A percentile compares a stretch with the other conserved stretches of the same genome.
These are phyloP conservation scores for Drosophila navojoa DNA, from an alignment of 1,140 invertebrate genomes.

Conservation along the genomic window DNA sequence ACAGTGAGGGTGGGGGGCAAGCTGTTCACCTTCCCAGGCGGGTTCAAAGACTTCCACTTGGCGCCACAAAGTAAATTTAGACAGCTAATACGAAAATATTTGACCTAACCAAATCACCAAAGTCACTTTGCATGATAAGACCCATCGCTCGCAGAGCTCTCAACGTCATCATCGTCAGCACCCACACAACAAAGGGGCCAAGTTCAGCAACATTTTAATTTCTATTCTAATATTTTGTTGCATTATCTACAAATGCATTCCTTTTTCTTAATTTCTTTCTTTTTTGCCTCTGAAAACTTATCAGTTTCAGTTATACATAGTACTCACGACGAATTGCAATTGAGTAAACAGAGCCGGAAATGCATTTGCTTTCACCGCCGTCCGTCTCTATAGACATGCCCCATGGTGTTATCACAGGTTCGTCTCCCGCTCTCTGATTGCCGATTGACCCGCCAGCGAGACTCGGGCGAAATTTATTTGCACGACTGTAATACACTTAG, in stretches of 20 bases:
- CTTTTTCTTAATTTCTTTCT: neutral
- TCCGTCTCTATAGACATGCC: constrained; percentile 17
- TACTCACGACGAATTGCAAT: constrained; percentile 62
- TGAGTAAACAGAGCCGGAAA: constrained; percentile 76
- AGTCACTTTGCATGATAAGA: constrained; percentile 51
- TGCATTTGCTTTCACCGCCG: constrained; percentile 76
- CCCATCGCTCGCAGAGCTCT: neutral
- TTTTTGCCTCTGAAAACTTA: constrained; percentile 38
- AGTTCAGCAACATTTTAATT: constrained; percentile 74
- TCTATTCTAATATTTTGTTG: constrained; percentile 42
- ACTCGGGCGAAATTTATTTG: constrained; percentile 41
- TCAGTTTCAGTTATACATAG: constrained; percentile 26
- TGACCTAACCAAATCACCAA: constrained; percentile 53
- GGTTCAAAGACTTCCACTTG: constrained; percentile 46
- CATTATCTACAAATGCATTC: constrained; percentile 50
- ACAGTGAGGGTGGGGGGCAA: neutral
- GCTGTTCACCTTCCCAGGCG: constrained; percentile 27
- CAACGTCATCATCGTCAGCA: constrained; percentile 5
- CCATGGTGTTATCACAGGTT: constrained; percentile 54
- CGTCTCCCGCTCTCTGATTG: constrained; percentile 17
- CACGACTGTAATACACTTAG: constrained; percentile 31
- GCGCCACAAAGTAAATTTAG: constrained; percentile 55
- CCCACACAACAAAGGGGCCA: constrained; percentile 55
- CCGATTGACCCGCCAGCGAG: constrained; percentile 6
- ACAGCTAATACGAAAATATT: constrained; percentile 50